Base-by-base conservation (phyloP, 2,797 vertebrate genomes). In the Brachymystax lenok region DNA sequence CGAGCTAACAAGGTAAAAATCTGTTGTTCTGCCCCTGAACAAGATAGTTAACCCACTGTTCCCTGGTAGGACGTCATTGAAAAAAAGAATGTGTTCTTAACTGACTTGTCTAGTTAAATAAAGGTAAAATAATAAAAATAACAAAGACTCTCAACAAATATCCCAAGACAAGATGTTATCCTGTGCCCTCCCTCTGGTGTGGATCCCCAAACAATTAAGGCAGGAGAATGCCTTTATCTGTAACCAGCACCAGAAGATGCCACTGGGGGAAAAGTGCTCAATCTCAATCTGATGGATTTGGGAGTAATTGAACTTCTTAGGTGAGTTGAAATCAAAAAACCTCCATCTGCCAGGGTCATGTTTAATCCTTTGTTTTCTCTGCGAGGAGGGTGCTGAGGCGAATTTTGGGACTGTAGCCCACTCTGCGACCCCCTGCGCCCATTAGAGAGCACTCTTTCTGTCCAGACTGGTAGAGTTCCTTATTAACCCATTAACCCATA, bases 311-410 rank as follows among this genome's bases (percentile, higher is more conserved):
- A 81, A 82, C 75, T 80, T 89, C 88, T 87, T 30, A 85, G 86
- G 84, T 85, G 79, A 88, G 73, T 82, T 50, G 82, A 88, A 92
- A 90, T 93, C 89, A 90, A 86, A 86, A 91, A 85, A 84, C 79
- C 79, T 82, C 69, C 78, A 85, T 92, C 89, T 87, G 68, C 61
- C 74, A 79, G 77, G 77, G 73, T 80, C 79, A 8, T 61, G 40
- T 61, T 33, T 76, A 68, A n/a, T n/a, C 56, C 56, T 59, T 59
- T 59, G 2, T 59, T n/a, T 61, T 19, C 91, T 91, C 79, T 79
- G 79, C 77, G 67, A 73, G 40, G 28, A 68, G 74, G 74, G 78
- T 12, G 75, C 13, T 33, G 74, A 84, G 68, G 79, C 78, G 77
- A 82, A 73, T 16, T 3, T 4, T n/a, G 73, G 80, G 79, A 81